Evolutionary conservation across 2,113 vertebrate species (phyloP), one percentile per base, ranked within the genome.

Genomic region (Saccopteryx leptura): DNA sequence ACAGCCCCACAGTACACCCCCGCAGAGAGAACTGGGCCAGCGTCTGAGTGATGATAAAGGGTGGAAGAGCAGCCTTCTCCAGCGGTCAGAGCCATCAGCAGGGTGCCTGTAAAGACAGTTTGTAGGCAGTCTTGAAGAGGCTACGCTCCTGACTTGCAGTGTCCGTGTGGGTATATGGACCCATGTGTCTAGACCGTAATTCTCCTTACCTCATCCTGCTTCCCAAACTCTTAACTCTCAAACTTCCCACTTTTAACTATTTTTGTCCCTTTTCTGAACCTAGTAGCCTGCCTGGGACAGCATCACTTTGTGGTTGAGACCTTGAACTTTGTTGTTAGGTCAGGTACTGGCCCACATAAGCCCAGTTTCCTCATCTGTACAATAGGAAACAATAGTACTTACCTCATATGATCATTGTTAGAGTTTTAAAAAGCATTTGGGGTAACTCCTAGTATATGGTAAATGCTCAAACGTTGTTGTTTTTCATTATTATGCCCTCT

Each of bases 261-360:
- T 61, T 86, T 93, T 88, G 58, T 92, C 33, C 26, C 66, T 96
- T 19, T 17, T 76, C 8, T 69, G 19, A 17, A 83, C 39, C 31
- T 48, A 48, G 2, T 52, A 50, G n/a, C n/a, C 46, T 76, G 92
- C 61, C 76, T 50, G 72, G 48, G 6, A 87, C 5, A 94, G 71
- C 66, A 72, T 83, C 56, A 26, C 63, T 91, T 56, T 91, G 31
- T 72, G 58, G 28, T 75, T 90, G 83, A 79, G 65, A 89, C 48
- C 65, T 93, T 75, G 21, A 95, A 50, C n/a, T 93, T 93, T 75
- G 63, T 39, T 78, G 48, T 91, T 85, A 90, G 33, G 39, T 85
- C 58, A 93, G 26, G 71, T 65, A 60, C 19, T 83, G 28, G 26
- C 31, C 79, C 21, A 6, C 2, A 66, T 90, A 72, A 82, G n/a